Evolutionary conservation across 2,888 invertebrate species (phyloP), one percentile per base, ranked within the genome.

Genomic region (Andrena bicolor): DNA sequence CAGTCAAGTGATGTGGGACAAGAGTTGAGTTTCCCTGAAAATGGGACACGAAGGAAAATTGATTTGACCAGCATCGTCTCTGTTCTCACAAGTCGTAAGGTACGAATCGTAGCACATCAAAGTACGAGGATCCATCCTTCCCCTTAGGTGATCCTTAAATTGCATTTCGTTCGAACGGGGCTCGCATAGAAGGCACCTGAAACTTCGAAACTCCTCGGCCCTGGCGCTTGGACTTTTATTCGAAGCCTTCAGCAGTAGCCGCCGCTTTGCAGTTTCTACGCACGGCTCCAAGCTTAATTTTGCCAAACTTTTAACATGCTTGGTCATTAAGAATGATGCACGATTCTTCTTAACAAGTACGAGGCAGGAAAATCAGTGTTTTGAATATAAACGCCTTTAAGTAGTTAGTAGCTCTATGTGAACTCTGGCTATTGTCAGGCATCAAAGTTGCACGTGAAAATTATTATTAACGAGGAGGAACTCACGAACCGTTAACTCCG

Each of bases 271-370:
- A 78, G 68, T 86, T 89, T 88, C 83, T 49, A 80, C 76, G 77
- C 85, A 71, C 85, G 63, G 63, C 63, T 72, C 78, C 80, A 79
- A 77, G 80, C 77, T 80, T 82, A 81, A 87, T 85, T 89, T 73
- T 76, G 73, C 81, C 68, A 60, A 85, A 90, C 85, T 90, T 90
- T 88, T 88, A 88, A 4, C 41, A 13, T 16, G 41, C 84, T 88
- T 79, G 76, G 78, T 84, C 84, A 83, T 88, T 88, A 88, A 88
- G 86, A 86, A 83, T 80, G 77, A 83, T 77, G 69, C 74, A 53
- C 61, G 75, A 53, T 73, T 65, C 58, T 77, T 75, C 73, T 70
- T 32, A 32, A 58, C 32, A 70, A 71, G 63, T 51, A 16, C 7
- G 2, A 6, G 6, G 2, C 41, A 5, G 1, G 23, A 16, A n/a